These are phyloP conservation scores for Augochlora pura DNA, from an alignment of 1,140 invertebrate genomes.

Conservation along the genomic window DNA sequence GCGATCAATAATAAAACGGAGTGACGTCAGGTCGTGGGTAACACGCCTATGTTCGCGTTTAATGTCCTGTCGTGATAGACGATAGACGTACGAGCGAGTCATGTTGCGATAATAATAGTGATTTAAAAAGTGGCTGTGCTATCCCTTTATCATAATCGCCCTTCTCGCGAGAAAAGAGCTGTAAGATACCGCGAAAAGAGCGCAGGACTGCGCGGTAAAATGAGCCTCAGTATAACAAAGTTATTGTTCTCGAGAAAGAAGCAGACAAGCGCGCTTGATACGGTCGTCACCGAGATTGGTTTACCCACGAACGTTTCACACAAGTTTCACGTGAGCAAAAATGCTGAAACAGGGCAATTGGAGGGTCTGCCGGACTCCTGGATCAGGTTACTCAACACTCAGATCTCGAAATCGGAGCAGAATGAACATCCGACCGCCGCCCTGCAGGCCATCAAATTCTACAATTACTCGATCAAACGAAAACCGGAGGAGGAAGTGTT, in stretches of 20 bases:
- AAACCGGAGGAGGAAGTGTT: slow-evolving; percentile 84
- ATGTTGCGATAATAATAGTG: slow-evolving; percentile 25
- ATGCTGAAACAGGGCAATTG: slow-evolving; percentile 87
- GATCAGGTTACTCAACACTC: slow-evolving; percentile 89
- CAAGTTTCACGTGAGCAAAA: slow-evolving; percentile 90
- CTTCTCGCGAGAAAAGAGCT: neutral
- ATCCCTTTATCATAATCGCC: neutral
- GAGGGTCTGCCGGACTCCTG: slow-evolving; percentile 90
- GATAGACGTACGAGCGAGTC: slow-evolving; percentile 12
- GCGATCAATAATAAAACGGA: neutral
- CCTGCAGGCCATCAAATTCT: slow-evolving; percentile 94
- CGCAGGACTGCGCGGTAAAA: slow-evolving; percentile 59
- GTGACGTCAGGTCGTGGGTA: neutral
- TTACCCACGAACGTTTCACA: slow-evolving; percentile 89
- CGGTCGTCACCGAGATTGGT: slow-evolving; percentile 85
- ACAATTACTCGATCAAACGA: slow-evolving; percentile 92
- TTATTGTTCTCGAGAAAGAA: slow-evolving; percentile 76
- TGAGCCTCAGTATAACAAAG: slow-evolving; percentile 76
- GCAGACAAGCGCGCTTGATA: slow-evolving; percentile 54
- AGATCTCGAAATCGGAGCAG: slow-evolving; percentile 94
- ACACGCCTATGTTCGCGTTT: slow-evolving; percentile 13
- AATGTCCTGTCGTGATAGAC: slow-evolving; percentile 9
- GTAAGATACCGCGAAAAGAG: slow-evolving; percentile 1
- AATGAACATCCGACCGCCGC: slow-evolving; percentile 95
- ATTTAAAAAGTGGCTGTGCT: slow-evolving; percentile 5